phyloP scores from a whole-genome alignment of 2,113 vertebrate species.

The Porphyrio hochstetteri region DNA sequence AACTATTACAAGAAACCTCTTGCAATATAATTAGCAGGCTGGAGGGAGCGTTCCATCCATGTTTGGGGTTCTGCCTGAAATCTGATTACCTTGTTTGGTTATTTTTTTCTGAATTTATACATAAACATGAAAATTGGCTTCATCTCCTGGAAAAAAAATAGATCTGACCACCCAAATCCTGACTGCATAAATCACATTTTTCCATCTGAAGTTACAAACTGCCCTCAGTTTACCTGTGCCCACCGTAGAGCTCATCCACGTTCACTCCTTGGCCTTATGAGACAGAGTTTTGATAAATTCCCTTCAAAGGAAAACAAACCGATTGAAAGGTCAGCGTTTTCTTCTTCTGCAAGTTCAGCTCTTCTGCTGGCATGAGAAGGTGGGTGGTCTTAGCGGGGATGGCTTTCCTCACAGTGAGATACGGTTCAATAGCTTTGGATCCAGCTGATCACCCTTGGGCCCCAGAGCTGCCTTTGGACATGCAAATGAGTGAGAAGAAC shows the following conservation, averaged over 20 bases:
- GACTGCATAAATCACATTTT: neutral
- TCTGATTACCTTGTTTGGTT: slow-evolving; percentile 17
- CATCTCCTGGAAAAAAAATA: neutral
- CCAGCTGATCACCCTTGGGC: neutral
- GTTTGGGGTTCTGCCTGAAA: neutral
- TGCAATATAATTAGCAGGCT: neutral
- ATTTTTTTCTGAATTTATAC: neutral
- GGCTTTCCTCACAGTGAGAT: neutral
- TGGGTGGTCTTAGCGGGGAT: neutral
- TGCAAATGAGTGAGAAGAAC: neutral
- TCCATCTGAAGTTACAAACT: neutral
- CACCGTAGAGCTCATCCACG: neutral
- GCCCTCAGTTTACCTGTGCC: neutral
- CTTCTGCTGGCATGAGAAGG: neutral
- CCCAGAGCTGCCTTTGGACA: neutral
- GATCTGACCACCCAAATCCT: neutral
- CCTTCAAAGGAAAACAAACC: slow-evolving; percentile 22
- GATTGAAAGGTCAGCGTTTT: neutral
- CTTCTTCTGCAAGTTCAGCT: neutral
- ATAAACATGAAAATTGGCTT: neutral
- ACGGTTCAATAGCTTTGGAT: neutral
- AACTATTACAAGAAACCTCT: neutral
- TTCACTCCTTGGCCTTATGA: neutral
- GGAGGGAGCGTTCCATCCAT: neutral
- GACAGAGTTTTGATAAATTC: neutral